Percentiles rank a stretch among this genome's conserved stretches.
Evolutionary conservation across 2,888 invertebrate genomes (phyloP).

Genomic region (Dynastes hyllus): DNA sequence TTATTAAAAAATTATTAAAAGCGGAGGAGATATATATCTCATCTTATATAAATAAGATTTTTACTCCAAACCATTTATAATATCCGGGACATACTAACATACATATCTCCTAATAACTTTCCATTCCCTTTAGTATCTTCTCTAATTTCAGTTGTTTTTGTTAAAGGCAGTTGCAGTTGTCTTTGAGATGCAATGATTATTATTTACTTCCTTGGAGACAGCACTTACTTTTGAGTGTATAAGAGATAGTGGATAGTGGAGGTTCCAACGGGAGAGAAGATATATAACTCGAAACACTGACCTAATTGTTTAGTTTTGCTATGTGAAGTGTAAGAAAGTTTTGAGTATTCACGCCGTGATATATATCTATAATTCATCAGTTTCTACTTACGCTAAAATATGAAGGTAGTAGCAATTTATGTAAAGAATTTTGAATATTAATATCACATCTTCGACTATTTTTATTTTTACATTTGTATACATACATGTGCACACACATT

Average conservation of each 20-base stretch:
- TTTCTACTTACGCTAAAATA: constrained; percentile 25
- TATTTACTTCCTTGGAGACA: constrained; percentile 37
- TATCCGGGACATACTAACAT: too few relatives aligned
- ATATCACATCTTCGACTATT: too few relatives aligned
- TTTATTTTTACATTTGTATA: background rate
- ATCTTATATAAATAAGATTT: too few relatives aligned
- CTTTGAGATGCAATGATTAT: constrained; percentile 21
- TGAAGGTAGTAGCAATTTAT: constrained; percentile 49
- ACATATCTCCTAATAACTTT: constrained; percentile 7
- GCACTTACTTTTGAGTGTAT: constrained; percentile 38
- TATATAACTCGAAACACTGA: constrained; percentile 70
- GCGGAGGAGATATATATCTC: too few relatives aligned
- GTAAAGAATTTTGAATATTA: too few relatives aligned
- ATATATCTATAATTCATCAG: constrained; percentile 16
- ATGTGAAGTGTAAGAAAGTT: constrained; percentile 57
- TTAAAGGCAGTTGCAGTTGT: background rate
- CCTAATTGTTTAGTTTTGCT: constrained; percentile 69
- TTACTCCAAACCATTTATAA: too few relatives aligned
- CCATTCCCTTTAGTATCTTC: constrained; percentile 8
- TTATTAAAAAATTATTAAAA: too few relatives aligned
- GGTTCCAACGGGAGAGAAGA: constrained; percentile 81
- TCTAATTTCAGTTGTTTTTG: constrained; percentile 19
- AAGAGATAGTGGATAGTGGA: constrained; percentile 34
- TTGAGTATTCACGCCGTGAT: constrained; percentile 15
- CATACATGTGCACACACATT: background rate